Evolutionary conservation across 2,113 vertebrate species (phyloP), one percentile per base, ranked within the genome.

Genomic region (Jacana jacana): DNA sequence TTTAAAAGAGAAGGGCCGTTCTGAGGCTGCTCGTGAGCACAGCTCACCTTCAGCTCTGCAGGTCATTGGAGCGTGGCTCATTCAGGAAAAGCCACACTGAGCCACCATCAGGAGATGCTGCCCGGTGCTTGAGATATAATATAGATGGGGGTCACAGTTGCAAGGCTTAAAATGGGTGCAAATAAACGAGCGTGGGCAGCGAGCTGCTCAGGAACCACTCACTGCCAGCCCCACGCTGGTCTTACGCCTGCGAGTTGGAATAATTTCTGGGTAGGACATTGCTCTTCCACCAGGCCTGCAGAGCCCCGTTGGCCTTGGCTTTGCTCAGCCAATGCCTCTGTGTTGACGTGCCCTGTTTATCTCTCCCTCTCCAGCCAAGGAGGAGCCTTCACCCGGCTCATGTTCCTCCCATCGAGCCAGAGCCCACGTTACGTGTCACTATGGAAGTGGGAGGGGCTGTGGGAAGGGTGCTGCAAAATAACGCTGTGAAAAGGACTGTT

Each of bases 1-100:
- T n/a, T 20, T 13, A 1, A 3, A 57, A 19, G 6, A 27, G 37
- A 6, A 8, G 10, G 61, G 3, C 4, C 0, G 0, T 35, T 10
- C 9, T 7, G 44, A 11, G 55, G 14, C 51, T 8, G 33, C 35
- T 17, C 2, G 1, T 17, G 39, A 19, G 63, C 31, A 23, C 13
- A 0, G 48, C 64, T 89, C 40, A 0, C 49, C 42, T 46, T 10
- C 44, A 4, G 35, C 3, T 11, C 69, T 7, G 39, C 44, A 5
- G 64, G 35, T 15, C 4, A 0, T 5, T n/a, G 7, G 33, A 15
- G 65, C 17, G 5, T 5, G 51, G 16, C 17, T 46, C 4, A 11
- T 17, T 33, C 52, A 35, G 44, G 30, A 37, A 31, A 4, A 51
- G 40, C 40, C 1, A 1, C 0, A 0, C 42, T 37, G 51, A 37